Conservation (phyloP, 2,797 vertebrate species). For the Cirrhinus molitorella region DNA sequence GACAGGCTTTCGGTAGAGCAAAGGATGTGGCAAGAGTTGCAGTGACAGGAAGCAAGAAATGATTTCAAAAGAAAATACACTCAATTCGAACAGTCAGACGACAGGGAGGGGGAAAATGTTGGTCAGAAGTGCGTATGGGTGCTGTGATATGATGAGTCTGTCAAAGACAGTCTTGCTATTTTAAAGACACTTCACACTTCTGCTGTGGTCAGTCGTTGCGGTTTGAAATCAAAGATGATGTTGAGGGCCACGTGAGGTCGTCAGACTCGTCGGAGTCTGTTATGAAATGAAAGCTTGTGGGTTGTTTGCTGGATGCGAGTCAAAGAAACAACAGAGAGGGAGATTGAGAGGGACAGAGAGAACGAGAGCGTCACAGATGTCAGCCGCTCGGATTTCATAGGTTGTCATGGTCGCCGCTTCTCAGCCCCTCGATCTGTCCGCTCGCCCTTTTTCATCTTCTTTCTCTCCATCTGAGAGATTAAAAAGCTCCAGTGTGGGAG, state of each 20-base stretch:
- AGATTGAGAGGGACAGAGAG: conserved; percentile 67
- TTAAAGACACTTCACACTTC: conserved; percentile 8
- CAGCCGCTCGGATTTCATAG: conserved; percentile 50
- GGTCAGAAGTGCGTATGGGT: conserved; percentile 16
- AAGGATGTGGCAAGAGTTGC: conserved; percentile 82
- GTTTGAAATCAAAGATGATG: conserved; percentile 50
- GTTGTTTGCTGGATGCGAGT: conserved; percentile 29
- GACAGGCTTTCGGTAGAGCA: conserved; percentile 64
- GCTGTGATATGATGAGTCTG: conserved; percentile 12
- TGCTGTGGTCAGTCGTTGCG: conserved; percentile 38
- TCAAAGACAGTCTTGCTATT: conserved; percentile 6
- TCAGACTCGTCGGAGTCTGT: conserved; percentile 19
- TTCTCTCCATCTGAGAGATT: conserved; percentile 49
- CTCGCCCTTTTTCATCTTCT: conserved; percentile 9
- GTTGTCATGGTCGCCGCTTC: conserved; percentile 40
- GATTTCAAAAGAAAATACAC: conserved; percentile 57
- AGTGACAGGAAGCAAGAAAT: conserved; percentile 70
- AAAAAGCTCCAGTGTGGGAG: conserved; percentile 55
- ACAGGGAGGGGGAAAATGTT: conserved; percentile 4
- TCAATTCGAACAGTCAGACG: conserved; percentile 38
- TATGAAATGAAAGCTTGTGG: conserved; percentile 28
- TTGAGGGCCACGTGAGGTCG: conserved; percentile 38
- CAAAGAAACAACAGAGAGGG: conserved; percentile 52
- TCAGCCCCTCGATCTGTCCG: conserved; percentile 24
- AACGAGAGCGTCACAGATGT: conserved; percentile 58